phyloP scores from a whole-genome alignment of 2,888 invertebrate genomes.

The Drosophila cognata region DNA sequence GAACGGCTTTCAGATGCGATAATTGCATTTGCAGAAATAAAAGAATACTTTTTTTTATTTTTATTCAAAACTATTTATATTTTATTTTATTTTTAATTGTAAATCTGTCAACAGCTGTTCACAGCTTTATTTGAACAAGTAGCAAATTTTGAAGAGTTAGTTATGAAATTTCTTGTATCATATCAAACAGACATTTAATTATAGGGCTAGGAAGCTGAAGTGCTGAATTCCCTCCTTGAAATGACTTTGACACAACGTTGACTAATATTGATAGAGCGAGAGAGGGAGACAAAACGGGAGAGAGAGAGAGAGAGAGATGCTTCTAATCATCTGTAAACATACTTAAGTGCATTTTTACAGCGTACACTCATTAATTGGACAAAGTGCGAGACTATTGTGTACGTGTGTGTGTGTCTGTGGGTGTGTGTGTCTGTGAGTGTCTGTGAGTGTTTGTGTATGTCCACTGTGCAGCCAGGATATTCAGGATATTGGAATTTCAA shows the following conservation, averaged over 20 bases:
- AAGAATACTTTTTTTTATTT: background rate
- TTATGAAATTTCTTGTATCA: background rate
- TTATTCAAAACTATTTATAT: background rate
- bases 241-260: conserved; percentile 1
- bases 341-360: conserved; percentile 44
- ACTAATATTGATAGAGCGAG: background rate
- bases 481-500: conserved; percentile 62
- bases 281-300: background rate
- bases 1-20: background rate
- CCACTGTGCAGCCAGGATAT: conserved; percentile 40
- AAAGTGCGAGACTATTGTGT: conserved; percentile 23
- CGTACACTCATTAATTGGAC: conserved; percentile 48
- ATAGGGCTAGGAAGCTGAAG: background rate
- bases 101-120: background rate
- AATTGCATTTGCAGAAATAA: background rate
- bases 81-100: background rate
- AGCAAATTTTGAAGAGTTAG: background rate
- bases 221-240: conserved; percentile 2
- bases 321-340: conserved; percentile 53
- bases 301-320: conserved; percentile 2
- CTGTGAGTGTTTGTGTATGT: conserved; percentile 10
- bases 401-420: conserved; percentile 8
- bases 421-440: background rate
- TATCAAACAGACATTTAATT: conserved; percentile 21
- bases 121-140: background rate